Evolutionary conservation across 35 echinoderm and acorn worm species (phyloP).

Genomic region (Anneissia japonica): DNA sequence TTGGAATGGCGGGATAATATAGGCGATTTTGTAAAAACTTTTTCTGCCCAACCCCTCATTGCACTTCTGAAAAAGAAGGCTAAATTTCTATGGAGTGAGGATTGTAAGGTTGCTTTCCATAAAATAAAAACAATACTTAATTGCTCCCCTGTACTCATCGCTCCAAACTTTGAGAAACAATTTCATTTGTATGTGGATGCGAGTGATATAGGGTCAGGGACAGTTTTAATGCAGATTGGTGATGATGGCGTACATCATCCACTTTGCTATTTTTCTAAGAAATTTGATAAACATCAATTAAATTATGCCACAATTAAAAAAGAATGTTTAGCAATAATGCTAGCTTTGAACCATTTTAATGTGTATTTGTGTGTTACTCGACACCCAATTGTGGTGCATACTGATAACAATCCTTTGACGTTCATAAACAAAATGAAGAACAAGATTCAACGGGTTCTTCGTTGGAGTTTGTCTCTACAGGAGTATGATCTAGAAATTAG

Average conservation of each 20-base stretch:
- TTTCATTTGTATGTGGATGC: not conserved
- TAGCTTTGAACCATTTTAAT: constrained; percentile 6
- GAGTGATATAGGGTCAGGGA: constrained; percentile 4
- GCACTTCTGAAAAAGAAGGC: not conserved
- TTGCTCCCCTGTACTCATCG: not conserved
- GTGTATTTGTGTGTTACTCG: constrained; percentile 2
- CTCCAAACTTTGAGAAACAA: not conserved
- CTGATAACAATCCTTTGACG: not conserved
- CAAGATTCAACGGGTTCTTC: not conserved
- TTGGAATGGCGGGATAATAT: constrained; percentile 43
- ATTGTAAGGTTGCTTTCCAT: not conserved
- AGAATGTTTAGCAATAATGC: constrained; percentile 9
- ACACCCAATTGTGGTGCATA: not conserved
- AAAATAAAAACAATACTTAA: not conserved
- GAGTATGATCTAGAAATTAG: not conserved
- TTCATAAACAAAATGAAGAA: constrained; percentile 11
- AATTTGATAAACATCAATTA: constrained; percentile 14
- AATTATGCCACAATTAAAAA: constrained; percentile 44
- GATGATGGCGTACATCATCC: constrained; percentile 23
- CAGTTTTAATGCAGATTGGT: constrained; percentile 14
- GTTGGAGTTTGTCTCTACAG: not conserved
- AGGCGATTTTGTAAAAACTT: not conserved
- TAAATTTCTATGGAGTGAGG: not conserved
- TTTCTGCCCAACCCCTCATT: not conserved
- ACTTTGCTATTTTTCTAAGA: constrained; percentile 28